These are phyloP conservation scores for Coelopa pilipes DNA, from an alignment of 2,888 invertebrate genomes.

Conservation along the genomic window DNA sequence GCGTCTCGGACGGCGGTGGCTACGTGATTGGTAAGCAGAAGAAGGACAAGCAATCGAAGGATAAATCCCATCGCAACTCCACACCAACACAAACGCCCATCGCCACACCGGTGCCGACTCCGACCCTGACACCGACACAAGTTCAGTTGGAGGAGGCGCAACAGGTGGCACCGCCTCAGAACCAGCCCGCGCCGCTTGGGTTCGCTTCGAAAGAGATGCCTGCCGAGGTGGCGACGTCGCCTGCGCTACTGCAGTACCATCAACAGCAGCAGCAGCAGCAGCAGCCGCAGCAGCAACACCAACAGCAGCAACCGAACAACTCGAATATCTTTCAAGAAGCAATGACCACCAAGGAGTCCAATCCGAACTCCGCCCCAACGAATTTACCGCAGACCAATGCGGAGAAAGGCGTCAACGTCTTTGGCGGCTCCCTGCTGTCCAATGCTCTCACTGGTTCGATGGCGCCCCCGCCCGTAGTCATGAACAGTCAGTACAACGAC, in stretches of 20 bases:
- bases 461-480: slow-evolving; percentile 27
- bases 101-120: slow-evolving; percentile 13
- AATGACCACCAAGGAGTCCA: neutral
- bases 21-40: slow-evolving; percentile 62
- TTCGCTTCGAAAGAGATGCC: too few relatives aligned
- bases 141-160: slow-evolving; percentile 28
- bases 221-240: slow-evolving; percentile 52
- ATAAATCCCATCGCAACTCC: slow-evolving; percentile 8
- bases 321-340: slow-evolving; percentile 55
- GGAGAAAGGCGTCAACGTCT: neutral
- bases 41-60: slow-evolving; percentile 40
- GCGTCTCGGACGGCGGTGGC: slow-evolving; percentile 81
- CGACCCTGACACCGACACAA: slow-evolving; percentile 17
- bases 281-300: slow-evolving; percentile 57
- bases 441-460: neutral
- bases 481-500: slow-evolving; percentile 42
- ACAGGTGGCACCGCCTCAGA: slow-evolving; percentile 30
- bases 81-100: slow-evolving; percentile 18
- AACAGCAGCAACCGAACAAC: slow-evolving; percentile 56
- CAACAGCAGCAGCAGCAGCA: slow-evolving; percentile 57
- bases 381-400: neutral
- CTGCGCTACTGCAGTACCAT: slow-evolving; percentile 58
- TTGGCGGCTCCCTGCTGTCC: neutral
- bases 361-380: neutral
- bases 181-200: neutral